Base-by-base conservation (phyloP, 1,140 invertebrate species). In the Danaus melanippus region DNA sequence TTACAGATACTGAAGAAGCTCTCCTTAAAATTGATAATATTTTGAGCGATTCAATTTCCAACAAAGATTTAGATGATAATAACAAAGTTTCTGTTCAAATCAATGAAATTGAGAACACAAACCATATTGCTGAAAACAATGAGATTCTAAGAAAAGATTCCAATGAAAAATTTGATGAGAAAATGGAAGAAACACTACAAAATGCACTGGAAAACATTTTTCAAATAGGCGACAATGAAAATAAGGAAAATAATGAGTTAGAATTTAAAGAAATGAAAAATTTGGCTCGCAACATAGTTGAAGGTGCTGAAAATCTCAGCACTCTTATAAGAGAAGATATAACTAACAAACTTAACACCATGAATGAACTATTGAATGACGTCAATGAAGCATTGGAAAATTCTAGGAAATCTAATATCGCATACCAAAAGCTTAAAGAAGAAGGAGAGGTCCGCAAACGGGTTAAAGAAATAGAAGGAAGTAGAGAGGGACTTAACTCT, bases 301-400 rank as follows among this genome's bases (percentile, higher is more conserved):
- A 82, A 67, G 79, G 77, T 12, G 83, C 82, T 42, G 81, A 87
- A 53, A 80, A 84, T 56, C 53, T 86, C 10, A 82, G 79, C n/a
- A 75, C 76, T 12, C 58, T 87, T 9, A 84, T 87, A 47, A 69
- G 72, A 53, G 78, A 77, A 72, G 85, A 88, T 64, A 86, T 87
- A 53, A 84, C 75, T 3, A 86, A 86, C 64, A 87, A 87, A 74
- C 67, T 87, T 15, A 79, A 86, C 48, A 80, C 71, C 48, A 87
- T 88, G 78, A 84, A 87, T 67, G 84, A 84, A 58, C 64, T 87
- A 40, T 60, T 87, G 4, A 81, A 82, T 55, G 87, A 87, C 60
- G 84, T 87, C 0, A 87, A 87, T 59, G 67, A 68, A 53, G 78
- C 83, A 40, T 73, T 88, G 53, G 79, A 87, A 69, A 81, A 81